Conservation (phyloP, 2,797 vertebrate species). For the Anas bahamensis region DNA sequence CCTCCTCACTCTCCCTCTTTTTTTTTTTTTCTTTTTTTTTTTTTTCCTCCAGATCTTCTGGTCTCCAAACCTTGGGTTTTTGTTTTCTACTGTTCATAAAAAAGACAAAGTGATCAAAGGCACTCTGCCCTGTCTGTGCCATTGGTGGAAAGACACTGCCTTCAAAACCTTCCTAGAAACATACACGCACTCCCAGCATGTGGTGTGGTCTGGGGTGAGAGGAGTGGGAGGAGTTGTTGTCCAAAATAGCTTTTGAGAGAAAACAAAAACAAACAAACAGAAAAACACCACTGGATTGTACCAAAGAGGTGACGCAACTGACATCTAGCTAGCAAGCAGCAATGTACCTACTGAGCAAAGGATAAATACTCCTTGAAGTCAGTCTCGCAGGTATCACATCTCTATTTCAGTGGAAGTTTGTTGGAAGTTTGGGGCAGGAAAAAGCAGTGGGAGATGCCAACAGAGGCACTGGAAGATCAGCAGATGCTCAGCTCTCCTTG, state of each 20-base stretch:
- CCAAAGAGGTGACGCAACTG: background rate
- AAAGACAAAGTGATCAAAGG: background rate
- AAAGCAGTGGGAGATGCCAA: background rate
- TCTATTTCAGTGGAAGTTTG: background rate
- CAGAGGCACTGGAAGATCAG: background rate
- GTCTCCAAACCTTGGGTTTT: background rate
- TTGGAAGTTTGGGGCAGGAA: background rate
- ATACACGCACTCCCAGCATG: background rate
- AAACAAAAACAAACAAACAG: background rate
- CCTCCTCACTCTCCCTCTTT: background rate
- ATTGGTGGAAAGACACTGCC: background rate
- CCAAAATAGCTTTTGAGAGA: background rate
- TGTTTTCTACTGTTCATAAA: background rate
- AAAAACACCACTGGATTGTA: background rate
- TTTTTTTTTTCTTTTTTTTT: background rate
- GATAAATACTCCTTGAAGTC: background rate
- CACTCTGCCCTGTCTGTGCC: background rate
- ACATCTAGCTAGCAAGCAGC: background rate
- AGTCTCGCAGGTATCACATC: background rate
- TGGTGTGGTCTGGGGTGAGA: background rate
- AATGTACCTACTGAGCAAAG: background rate
- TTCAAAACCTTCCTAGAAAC: background rate
- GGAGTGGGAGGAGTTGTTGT: background rate
- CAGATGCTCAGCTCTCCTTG: background rate
- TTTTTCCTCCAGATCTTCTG: background rate